Base-by-base conservation (phyloP, 2,888 invertebrate species). In the Sphinx pinastri region DNA sequence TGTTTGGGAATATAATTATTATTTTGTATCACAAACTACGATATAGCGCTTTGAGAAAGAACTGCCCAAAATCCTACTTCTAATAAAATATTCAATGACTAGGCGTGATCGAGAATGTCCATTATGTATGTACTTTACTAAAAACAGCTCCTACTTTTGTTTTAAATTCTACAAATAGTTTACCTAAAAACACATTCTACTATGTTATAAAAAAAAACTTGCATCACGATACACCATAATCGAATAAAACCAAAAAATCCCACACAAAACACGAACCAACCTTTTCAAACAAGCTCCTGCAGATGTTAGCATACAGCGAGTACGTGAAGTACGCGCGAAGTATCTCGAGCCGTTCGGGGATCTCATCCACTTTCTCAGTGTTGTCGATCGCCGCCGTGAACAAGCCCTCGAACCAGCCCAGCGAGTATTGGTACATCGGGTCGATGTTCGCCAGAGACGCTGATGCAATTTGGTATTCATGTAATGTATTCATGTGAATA, bases 361-460 rank as follows among this genome's bases (percentile, higher is more conserved):
- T 96, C 75, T 97, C 96, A 75, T 98, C 98, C n/a, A 96, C 96
- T 79, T 96, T 96, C 80, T 97, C 97, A 0, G 98, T 97, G 78
- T 97, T 97, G 77, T 98, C 98, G 72, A 99, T 99, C 25, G 98
- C 96, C 66, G 96, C 94, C 78, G 96, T 96, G 88, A 97, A 99
- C 47, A 99, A 94, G 77, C 97, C 97, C 81, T 99, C 97, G 88
- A 98, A 99, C 99, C 99, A 99, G 2, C 95, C 95, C 79, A 99
- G 93, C 0, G 99, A 99, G 88, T 99, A 99, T 87, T 99, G 99
- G 89, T 99, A 99, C 99, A 99, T 99, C 2, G 99, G 98, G 91
- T 99, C 99, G 76, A 99, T 98, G 82, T 97, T 96, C 8, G 98
- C 97, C 82, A 99, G 90, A 71, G 98, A 97, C 71, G 96, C 97